Evolutionary conservation across 2,113 vertebrate genomes (phyloP), one percentile per base, ranked within the genome.

Genomic region (Ceyx margarethae): DNA sequence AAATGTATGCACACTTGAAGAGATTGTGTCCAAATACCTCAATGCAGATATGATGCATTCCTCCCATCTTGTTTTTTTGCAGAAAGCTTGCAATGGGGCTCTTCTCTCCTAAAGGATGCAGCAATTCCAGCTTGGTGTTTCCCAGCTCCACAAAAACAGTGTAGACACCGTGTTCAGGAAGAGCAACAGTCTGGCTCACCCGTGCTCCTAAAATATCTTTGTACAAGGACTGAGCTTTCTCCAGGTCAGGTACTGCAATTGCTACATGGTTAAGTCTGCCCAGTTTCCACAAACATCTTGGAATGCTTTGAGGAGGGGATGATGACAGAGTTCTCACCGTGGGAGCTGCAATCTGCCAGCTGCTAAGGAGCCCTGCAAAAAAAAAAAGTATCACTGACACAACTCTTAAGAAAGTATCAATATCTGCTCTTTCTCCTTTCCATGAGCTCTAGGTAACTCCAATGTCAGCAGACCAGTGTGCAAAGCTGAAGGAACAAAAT

Each of bases 31-130:
- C 75, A 81, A 82, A 65, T 98, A 99, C 99, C 99, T 99, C 99
- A 20, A 99, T 98, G 93, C 99, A 99, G 94, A 99, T 97, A 81
- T 99, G 99, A 92, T 99, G 99, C 98, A 99, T 98, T 73, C 99
- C 99, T 93, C 99, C 99, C 26, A 98, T 95, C 87, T 98, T 98
- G 95, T 99, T 99, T 94, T 98, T 99, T 93, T 98, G 97, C 81
- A 99, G 97, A 94, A 99, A 99, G 51, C 98, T 98, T 72, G 97
- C 79, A 29, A 99, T 98, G 2, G 99, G 99, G 92, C 99, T 99
- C 77, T 98, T 97, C 31, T 98, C 97, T 86, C 99, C 99, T 61
- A 99, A 95, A 5, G 99, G 99, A 86, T 99, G 98, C 26, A 99
- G 98, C 58, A 99, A 98, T 85, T 99, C 99, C 90, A 99, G 94